Base-by-base conservation (phyloP, 2,888 invertebrate species). In the Lepidochrysops patricia region DNA sequence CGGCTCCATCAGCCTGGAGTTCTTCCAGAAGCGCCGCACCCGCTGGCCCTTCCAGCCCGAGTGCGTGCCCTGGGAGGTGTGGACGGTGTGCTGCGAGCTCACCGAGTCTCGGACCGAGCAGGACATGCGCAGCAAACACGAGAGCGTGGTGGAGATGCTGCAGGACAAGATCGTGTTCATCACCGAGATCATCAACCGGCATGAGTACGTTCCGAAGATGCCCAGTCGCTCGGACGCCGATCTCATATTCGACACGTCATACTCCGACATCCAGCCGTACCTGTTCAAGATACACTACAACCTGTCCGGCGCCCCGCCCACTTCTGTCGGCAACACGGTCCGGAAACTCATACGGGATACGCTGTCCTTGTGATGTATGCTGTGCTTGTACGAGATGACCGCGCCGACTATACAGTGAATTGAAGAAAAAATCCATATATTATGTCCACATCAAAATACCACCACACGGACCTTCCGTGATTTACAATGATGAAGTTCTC, bases 51-150 rank as follows among this genome's bases (percentile, higher is more conserved):
- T 98, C 79, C 93, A 94, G 67, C 93, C 95, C 5, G 98, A 98
- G 77, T 95, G 95, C 76, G 96, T 97, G 73, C 97, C 98, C 0
- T 99, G 99, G 99, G 99, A 99, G 82, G 96, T 98, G 60, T 99
- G 99, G 99, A 98, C 97, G 34, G 92, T 99, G 4, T 94, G 96
- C 71, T 91, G 99, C 67, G 96, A 98, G 78, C 91, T 98, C 37
- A 94, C 97, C 26, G 94, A 95, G 70, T 90, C 97, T 58, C 93
- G 94, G 64, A 95, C 93, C 78, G 97, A 98, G 76, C 94, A 95
- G 75, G 97, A 98, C 74, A 90, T 96, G 70, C 96, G 96, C 80
- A 91, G 93, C 69, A 96, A 95, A 72, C 92, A 97, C 64, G 98
- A 98, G 80, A 94, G 94, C 80, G 94, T 97, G 13, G 95, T 96